Base-by-base conservation (phyloP, 1,140 invertebrate species). In the Ceratina calcarata region DNA sequence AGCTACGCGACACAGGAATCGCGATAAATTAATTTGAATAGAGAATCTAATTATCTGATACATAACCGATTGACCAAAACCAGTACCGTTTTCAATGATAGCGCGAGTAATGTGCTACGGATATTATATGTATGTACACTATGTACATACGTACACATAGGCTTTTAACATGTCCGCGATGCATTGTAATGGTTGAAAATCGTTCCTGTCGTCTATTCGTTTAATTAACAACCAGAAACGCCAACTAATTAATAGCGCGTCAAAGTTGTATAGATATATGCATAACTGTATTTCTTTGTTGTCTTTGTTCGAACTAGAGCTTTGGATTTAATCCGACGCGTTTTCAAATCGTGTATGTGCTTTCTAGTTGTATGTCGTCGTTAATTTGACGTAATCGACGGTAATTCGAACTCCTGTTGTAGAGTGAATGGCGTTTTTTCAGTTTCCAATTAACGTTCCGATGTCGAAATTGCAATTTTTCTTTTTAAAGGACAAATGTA, bases 41-140 rank as follows among this genome's bases (percentile, higher is more conserved):
- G 55, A 61, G 55, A 37, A 60, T 61, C n/a, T 77, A 77, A 77
- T 77, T 77, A 77, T 70, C 55, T 22, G 57, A 77, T 61, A 24
- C 57, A 22, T 13, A 18, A 10, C 7, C 15, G 24, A 53, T 62
- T 3, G 45, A 0, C 27, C 0, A 18, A 22, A 69, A 3, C 18
- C 15, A 1, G 8, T 2, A 49, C 13, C 57, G 32, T 69, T 77
- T 58, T 13, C 24, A 37, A 20, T 61, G 75, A 61, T 70, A 51
- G 51, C 18, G 18, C 15, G 13, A 18, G 51, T 58, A 67, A 66
- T 15, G 37, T 15, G 15, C 32, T 45, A 49, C 24, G 13, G 13
- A 12, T 15, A 0, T 2, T 12, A 15, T 15, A 32, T 62, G 3
- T 12, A 10, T 22, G 24, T 37, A 37, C 27, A 32, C 27, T 32